Conservation (phyloP, 2,797 vertebrate genomes). For the Esox masquinongy region DNA sequence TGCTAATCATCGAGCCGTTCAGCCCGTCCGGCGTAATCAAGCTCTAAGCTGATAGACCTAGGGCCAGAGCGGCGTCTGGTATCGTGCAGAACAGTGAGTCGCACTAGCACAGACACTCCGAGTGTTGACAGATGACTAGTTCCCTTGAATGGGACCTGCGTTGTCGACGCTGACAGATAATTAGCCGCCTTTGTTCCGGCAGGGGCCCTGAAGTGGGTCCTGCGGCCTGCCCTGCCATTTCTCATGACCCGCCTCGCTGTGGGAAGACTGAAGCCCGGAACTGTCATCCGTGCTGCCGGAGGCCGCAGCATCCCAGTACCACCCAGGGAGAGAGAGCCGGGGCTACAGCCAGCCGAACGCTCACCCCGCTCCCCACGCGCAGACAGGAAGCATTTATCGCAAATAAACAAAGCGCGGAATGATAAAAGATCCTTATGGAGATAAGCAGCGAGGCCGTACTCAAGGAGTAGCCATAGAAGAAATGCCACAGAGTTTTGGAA, state of each 20-base stretch:
- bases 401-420: conserved; percentile 4
- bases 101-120: not conserved
- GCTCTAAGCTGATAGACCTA: not conserved
- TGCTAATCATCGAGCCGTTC: not conserved
- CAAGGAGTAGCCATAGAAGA: not conserved
- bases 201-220: not conserved
- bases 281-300: not conserved
- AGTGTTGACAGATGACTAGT: not conserved
- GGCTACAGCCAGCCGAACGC: not conserved
- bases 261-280: not conserved
- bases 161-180: not conserved
- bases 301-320: not conserved
- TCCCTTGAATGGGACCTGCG: not conserved
- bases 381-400: not conserved
- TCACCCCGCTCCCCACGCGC: not conserved
- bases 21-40: not conserved
- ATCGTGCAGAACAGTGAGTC: not conserved
- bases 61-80: not conserved
- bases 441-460: not conserved
- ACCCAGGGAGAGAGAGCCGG: not conserved
- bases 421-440: not conserved
- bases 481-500: not conserved
- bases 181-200: not conserved
- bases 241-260: not conserved
- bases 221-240: not conserved